Base-by-base conservation (phyloP, 2,888 invertebrate species). In the Ophioninae sp. region DNA sequence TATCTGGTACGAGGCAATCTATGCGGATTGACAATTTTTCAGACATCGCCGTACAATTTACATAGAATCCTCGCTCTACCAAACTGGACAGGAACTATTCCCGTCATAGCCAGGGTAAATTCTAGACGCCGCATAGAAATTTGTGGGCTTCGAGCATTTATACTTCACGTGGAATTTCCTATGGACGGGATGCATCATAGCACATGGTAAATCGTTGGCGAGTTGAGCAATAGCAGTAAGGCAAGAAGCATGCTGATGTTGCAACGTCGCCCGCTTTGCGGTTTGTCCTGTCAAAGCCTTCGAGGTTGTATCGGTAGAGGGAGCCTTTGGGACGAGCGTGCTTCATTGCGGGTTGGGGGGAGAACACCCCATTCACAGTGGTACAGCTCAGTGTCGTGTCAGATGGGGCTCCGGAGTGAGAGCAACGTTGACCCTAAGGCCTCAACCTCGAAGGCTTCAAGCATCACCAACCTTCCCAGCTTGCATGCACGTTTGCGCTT, bases 241-340 rank as follows among this genome's bases (percentile, higher is more conserved):
- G 79, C 77, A 70, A 79, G 67, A 74, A 82, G 70, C 74, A 79
- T 77, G 67, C 74, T 62, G 57, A 23, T 76, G 69, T 67, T 73
- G 73, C 50, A 62, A 86, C 85, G 44, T 75, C 79, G 81, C 57
- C 80, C 81, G 87, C 86, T 87, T 88, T 90, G 90, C 88, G 90
- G 89, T 89, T 88, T 87, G 79, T 86, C 78, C 87, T 88, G 89
- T 90, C 91, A 90, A 90, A 90, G 89, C 89, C 87, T 86, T 86
- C 62, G 67, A 64, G 30, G 85, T 77, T 83, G 73, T 77, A 68
- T 44, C 37, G 68, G 59, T 70, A 50, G 37, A 64, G 74, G 59
- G n/a, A 65, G 56, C 62, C 59, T 79, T 73, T 79, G 56, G 68
- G 65, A 30, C 76, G 44, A 72, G 69, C 67, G 39, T 56, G 67